Percentiles rank a stretch among this genome's conserved stretches.
Evolutionary conservation across 2,797 vertebrate species (phyloP).

Genomic region (Picus viridis): DNA sequence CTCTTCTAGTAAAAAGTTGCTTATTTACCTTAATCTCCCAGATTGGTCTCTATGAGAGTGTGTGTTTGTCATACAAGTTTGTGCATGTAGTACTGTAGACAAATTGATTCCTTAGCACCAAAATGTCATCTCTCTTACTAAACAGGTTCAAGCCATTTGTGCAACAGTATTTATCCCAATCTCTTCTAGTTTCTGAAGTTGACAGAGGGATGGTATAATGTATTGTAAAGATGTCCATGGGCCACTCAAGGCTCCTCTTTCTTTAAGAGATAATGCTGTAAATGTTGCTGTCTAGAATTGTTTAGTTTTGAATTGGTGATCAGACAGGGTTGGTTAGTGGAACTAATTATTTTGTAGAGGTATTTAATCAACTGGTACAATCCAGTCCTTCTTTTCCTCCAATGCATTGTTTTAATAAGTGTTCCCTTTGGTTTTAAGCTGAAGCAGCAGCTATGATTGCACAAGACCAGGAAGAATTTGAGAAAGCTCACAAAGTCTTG

Average conservation of each 20-base stretch:
- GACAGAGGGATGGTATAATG: not conserved
- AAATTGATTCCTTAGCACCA: not conserved
- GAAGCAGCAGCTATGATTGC: constrained; percentile 88
- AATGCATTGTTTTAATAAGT: not conserved
- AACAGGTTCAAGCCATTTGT: not conserved
- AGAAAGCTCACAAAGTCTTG: constrained; percentile 90
- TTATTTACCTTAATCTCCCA: not conserved
- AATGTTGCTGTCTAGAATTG: not conserved
- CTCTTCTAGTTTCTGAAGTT: not conserved
- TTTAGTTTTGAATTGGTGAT: not conserved
- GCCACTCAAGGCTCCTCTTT: not conserved
- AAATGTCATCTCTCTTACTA: not conserved
- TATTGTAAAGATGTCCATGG: not conserved
- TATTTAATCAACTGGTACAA: not conserved
- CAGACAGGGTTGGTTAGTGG: not conserved
- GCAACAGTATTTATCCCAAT: not conserved
- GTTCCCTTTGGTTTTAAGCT: constrained; percentile 75
- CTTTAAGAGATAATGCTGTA: not conserved
- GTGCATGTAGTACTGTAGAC: fast-evolving
- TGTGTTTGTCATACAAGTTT: not conserved
- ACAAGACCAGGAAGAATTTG: constrained; percentile 92
- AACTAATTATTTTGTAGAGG: not conserved
- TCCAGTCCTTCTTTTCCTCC: not conserved
- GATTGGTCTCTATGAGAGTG: not conserved
- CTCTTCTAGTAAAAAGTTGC: not conserved